phyloP scores from a whole-genome alignment of 2,888 invertebrate species.

The Erebia palarica region DNA sequence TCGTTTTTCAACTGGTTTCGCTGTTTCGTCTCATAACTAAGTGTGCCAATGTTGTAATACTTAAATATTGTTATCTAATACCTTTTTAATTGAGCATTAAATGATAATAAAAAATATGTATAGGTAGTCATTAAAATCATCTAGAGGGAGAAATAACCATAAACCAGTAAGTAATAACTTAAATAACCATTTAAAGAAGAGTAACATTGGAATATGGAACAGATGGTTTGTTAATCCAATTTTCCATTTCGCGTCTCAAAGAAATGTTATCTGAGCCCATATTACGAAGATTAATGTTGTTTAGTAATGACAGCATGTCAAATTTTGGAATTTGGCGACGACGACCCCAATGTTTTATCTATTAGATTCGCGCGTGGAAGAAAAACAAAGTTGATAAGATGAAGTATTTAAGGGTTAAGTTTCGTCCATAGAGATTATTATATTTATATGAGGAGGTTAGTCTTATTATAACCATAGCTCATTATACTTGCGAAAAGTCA shows the following conservation, averaged over 20 bases:
- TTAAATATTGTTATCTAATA: background rate
- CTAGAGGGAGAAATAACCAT: no score
- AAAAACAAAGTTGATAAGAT: background rate
- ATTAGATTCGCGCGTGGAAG: background rate
- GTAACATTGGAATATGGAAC: background rate
- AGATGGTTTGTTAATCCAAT: slow-evolving; percentile 2
- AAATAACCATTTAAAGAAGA: background rate
- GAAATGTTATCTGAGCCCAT: background rate
- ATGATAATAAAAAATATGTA: no score
- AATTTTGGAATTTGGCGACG: slow-evolving; percentile 1
- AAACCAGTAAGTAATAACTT: no score
- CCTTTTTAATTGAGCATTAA: no score
- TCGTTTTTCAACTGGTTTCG: slow-evolving; percentile 11
- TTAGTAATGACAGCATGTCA: slow-evolving; percentile 3
- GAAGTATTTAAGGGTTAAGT: background rate
- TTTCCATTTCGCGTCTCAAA: slow-evolving; percentile 8
- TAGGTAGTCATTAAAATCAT: no score
- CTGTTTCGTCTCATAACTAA: background rate
- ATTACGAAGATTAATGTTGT: slow-evolving; percentile 7
- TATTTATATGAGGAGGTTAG: no score
- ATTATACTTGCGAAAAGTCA: no score
- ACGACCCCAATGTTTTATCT: background rate
- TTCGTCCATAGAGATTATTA: background rate
- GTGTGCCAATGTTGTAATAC: background rate
- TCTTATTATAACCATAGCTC: no score